Conservation (phyloP, 2,113 vertebrate species). For the Leptodactylus fuscus region DNA sequence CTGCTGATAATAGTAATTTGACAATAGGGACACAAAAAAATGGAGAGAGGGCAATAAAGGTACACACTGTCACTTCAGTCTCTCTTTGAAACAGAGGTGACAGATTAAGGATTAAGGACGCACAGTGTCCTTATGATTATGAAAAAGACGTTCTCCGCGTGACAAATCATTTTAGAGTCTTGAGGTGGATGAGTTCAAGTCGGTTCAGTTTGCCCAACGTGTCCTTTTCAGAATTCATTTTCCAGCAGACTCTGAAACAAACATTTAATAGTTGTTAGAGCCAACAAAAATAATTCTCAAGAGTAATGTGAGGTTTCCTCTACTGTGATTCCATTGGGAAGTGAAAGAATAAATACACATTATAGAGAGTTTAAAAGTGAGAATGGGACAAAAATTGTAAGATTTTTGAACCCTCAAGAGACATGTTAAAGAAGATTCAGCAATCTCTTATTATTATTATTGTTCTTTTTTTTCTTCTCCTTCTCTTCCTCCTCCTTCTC, state of each 20-base stretch:
- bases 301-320: conserved; percentile 6
- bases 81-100: conserved; percentile 16
- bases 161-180: conserved; percentile 42
- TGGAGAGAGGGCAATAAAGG: not conserved
- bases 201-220: conserved; percentile 27
- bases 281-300: conserved; percentile 2
- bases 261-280: conserved; percentile 21
- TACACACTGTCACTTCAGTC: not conserved
- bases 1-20: conserved; percentile 51
- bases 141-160: conserved; percentile 15
- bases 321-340: not conserved
- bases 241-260: not conserved
- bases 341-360: not conserved
- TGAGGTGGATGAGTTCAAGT: conserved; percentile 48
- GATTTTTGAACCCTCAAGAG: not conserved
- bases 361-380: not conserved
- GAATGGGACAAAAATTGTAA: not conserved
- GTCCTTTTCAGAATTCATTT: conserved; percentile 49
- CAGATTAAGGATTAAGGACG: conserved; percentile 45
- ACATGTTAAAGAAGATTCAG: not conserved
- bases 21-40: conserved; percentile 31
- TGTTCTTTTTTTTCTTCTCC: too few relatives aligned
- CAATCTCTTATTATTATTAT: not conserved
- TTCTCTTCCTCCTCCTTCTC: not conserved
- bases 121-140: conserved; percentile 26